A percentile compares a stretch with the other conserved stretches of the same genome.
phyloP scores from a whole-genome alignment of 2,888 invertebrate genomes.

The Agonopterix heracliana region DNA sequence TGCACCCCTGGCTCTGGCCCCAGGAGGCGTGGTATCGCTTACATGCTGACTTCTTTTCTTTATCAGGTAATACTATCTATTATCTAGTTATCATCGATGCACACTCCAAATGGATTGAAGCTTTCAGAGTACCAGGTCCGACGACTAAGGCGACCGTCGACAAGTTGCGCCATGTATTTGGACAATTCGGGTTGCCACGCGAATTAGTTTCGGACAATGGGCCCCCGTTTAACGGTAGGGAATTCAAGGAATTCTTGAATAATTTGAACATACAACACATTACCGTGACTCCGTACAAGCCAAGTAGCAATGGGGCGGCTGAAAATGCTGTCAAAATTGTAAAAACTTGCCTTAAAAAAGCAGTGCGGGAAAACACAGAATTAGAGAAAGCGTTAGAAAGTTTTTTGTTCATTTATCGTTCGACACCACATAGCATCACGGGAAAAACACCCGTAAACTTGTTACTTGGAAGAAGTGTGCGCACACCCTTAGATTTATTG shows the following conservation, averaged over 20 bases:
- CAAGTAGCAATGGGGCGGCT: conserved; percentile 14
- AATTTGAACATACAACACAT: conserved; percentile 12
- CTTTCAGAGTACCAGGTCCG: neutral
- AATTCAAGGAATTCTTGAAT: conserved; percentile 11
- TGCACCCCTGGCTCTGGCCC: conserved; percentile 7
- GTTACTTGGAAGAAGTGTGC: neutral
- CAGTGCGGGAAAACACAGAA: neutral
- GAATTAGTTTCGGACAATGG: conserved; percentile 17
- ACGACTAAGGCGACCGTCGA: neutral
- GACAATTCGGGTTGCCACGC: conserved; percentile 14
- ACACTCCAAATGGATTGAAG: conserved; percentile 2
- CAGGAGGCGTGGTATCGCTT: conserved; percentile 2
- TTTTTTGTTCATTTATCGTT: neutral
- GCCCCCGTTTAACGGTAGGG: conserved; percentile 13
- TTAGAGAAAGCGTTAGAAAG: neutral
- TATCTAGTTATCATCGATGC: conserved; percentile 1
- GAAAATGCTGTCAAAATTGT: conserved; percentile 14
- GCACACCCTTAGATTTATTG: neutral
- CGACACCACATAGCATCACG: neutral
- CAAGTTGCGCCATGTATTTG: conserved; percentile 12
- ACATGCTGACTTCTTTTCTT: neutral
- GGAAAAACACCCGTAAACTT: neutral
- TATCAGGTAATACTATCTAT: neutral
- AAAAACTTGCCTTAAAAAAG: conserved; percentile 1
- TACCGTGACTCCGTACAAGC: conserved; percentile 11